Evolutionary conservation across 37 sponge, comb jelly and placozoan species (phyloP).

Genomic region (Amphimedon queenslandica): DNA sequence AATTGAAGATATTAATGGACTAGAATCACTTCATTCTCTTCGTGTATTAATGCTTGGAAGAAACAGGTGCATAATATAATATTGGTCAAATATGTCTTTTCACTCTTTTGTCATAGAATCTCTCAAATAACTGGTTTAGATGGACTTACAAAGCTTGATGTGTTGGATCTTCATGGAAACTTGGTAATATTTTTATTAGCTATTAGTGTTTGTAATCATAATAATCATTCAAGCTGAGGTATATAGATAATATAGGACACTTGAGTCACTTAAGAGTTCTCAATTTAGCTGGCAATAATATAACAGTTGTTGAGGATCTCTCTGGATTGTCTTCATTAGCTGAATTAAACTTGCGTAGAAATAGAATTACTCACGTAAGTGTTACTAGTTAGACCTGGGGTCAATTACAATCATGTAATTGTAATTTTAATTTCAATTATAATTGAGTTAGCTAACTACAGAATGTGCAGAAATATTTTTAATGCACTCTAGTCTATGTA

Average conservation of each 20-base stretch:
- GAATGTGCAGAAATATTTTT: too few species aligned
- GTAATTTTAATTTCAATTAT: too few species aligned
- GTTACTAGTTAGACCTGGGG: too few species aligned
- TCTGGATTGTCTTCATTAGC: conserved; percentile 65
- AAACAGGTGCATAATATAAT: conserved; percentile 58
- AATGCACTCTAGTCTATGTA: too few species aligned
- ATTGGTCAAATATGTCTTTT: neutral
- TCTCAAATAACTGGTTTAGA: conserved; percentile 74
- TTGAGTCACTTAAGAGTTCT: conserved; percentile 80
- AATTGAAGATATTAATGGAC: conserved; percentile 81
- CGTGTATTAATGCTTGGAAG: conserved; percentile 96
- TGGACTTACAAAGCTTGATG: conserved; percentile 81
- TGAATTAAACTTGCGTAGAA: conserved; percentile 90
- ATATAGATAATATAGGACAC: conserved; percentile 74
- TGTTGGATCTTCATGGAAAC: conserved; percentile 97
- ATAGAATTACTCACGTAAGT: conserved; percentile 68
- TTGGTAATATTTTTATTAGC: conserved; percentile 20
- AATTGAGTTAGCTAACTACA: too few species aligned
- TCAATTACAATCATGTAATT: too few species aligned
- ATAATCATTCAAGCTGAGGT: conserved; percentile 61
- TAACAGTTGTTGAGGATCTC: conserved; percentile 58
- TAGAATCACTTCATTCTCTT: conserved; percentile 75
- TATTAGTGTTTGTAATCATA: neutral
- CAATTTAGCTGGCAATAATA: conserved; percentile 92
- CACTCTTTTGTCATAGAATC: conserved; percentile 43